A percentile compares a stretch with the other conserved stretches of the same genome.
These are phyloP conservation scores for Drosophila bifasciata DNA, from an alignment of 1,140 invertebrate species.

Conservation along the genomic window DNA sequence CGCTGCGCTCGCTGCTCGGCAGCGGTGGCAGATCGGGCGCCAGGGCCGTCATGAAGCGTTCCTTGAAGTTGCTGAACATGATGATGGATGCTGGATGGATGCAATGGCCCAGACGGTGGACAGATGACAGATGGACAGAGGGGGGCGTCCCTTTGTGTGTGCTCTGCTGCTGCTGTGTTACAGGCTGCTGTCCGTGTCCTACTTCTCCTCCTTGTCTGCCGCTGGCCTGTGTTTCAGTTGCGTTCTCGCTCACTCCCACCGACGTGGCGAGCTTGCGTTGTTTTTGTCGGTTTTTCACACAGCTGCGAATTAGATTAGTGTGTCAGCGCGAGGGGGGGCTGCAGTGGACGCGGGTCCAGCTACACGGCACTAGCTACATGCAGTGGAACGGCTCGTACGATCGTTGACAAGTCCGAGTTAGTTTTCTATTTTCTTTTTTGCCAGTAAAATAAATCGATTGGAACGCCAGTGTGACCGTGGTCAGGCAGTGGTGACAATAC, in stretches of 20 bases:
- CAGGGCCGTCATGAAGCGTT: conserved; percentile 77
- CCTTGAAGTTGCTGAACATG: conserved; percentile 82
- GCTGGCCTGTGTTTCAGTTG: background rate
- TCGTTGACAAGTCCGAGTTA: conserved; percentile 7
- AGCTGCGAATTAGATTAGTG: no score
- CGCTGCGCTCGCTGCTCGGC: conserved; percentile 40
- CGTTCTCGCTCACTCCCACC: conserved; percentile 65
- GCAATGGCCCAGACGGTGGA: no score
- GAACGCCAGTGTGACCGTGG: conserved; percentile 31
- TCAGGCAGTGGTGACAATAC: no score
- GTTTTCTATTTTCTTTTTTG: conserved; percentile 22
- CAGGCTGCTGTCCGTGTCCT: conserved; percentile 12
- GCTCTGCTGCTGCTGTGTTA: conserved; percentile 3
- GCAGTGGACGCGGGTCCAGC: no score
- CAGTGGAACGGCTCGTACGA: background rate
- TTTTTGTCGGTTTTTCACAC: conserved; percentile 8
- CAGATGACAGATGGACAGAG: no score
- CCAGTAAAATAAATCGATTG: conserved; percentile 45
- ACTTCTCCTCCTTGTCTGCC: background rate
- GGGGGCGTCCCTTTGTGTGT: background rate
- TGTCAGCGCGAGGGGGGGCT: no score
- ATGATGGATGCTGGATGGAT: no score
- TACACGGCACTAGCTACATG: conserved; percentile 12
- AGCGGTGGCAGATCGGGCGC: conserved; percentile 70
- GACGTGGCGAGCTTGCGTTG: conserved; percentile 68